Percentiles rank a stretch among this genome's conserved stretches.
phyloP scores from a whole-genome alignment of 2,888 invertebrate genomes.

The Arenicola marina region DNA sequence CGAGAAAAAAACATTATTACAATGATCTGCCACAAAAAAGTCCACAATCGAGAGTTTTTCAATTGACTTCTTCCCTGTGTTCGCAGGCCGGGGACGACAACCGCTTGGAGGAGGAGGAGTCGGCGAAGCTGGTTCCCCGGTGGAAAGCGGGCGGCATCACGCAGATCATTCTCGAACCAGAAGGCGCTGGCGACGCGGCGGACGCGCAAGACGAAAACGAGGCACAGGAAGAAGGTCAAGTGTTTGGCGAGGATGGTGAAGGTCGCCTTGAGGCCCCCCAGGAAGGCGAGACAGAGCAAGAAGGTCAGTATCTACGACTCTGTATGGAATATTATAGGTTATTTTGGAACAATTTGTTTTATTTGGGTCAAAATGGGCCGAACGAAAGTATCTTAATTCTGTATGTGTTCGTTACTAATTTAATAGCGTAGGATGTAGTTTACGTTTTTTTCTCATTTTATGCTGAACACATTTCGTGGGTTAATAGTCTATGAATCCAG shows the following conservation, averaged over 20 bases:
- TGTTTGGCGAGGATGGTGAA: conserved; percentile 2
- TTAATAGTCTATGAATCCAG: too few species aligned
- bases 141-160: conserved; percentile 57
- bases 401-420: too few species aligned
- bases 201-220: conserved; percentile 2
- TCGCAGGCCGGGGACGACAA: conserved; percentile 38
- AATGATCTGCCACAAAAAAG: neutral
- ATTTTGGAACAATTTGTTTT: too few species aligned
- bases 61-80: too few species aligned
- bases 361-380: too few species aligned
- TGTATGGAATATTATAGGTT: too few species aligned
- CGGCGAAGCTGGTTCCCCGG: conserved; percentile 48
- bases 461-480: too few species aligned
- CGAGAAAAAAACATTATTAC: neutral
- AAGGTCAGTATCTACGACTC: conserved; percentile 2
- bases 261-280: neutral
- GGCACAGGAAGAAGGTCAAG: neutral
- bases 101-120: conserved; percentile 46
- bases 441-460: too few species aligned
- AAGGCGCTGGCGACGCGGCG: conserved; percentile 17
- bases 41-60: too few species aligned
- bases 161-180: conserved; percentile 50
- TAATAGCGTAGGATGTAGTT: too few species aligned
- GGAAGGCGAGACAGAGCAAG: neutral
- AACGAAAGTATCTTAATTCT: too few species aligned